Evolutionary conservation across 1,140 invertebrate species (phyloP).

Genomic region (Neodiprion virginianus): DNA sequence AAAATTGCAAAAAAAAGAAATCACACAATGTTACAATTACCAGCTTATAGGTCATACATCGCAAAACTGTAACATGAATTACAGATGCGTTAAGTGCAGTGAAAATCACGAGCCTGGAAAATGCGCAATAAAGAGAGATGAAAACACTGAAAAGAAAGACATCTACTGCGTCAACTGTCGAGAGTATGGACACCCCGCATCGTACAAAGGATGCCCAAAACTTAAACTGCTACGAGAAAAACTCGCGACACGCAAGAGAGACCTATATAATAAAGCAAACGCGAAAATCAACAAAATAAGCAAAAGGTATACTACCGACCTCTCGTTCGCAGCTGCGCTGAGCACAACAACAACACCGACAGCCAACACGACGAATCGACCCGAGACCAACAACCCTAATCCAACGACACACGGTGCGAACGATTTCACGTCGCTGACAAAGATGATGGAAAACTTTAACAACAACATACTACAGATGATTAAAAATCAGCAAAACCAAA

Average conservation of each 20-base stretch:
- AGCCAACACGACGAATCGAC: no score
- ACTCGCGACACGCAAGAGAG: background rate
- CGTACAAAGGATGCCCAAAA: constrained; percentile 27
- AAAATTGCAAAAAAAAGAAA: constrained; percentile 27
- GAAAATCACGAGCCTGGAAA: constrained; percentile 22
- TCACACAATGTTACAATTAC: constrained; percentile 35
- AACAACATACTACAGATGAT: no score
- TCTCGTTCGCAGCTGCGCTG: background rate
- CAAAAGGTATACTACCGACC: background rate
- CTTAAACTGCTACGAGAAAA: background rate
- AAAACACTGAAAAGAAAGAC: background rate
- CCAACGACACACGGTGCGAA: no score
- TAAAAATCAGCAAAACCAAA: no score
- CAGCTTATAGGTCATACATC: constrained; percentile 27
- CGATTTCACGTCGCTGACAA: no score
- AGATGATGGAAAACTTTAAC: no score
- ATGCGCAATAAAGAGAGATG: constrained; percentile 3
- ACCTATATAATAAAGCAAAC: background rate
- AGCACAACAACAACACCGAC: background rate
- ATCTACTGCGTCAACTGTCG: constrained; percentile 26
- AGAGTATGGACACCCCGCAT: constrained; percentile 28
- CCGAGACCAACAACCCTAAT: no score
- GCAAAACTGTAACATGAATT: constrained; percentile 25
- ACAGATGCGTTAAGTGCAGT: constrained; percentile 28
- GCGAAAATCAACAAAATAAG: background rate